A percentile compares a stretch with the other conserved stretches of the same genome.
Evolutionary conservation across 2,113 vertebrate species (phyloP).

Genomic region (Tetrax tetrax): DNA sequence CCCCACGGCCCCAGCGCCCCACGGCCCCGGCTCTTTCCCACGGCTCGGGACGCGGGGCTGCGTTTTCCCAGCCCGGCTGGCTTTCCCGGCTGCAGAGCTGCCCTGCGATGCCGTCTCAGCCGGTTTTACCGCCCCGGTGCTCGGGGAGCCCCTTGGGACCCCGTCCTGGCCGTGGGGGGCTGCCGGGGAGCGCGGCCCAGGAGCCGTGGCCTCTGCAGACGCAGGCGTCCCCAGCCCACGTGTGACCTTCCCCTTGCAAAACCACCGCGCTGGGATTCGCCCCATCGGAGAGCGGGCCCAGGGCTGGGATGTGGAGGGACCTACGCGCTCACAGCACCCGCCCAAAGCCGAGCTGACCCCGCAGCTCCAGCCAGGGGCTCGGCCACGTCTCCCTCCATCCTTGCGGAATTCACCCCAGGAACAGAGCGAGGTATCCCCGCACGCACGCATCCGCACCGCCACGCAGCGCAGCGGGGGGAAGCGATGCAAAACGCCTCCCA

Average conservation of each 20-base stretch:
- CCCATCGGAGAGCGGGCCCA: not conserved
- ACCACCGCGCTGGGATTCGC: not conserved
- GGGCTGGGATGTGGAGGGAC: not conserved
- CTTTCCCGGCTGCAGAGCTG: not conserved
- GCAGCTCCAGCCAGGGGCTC: not conserved
- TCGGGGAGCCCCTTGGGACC: not conserved
- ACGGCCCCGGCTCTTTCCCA: not conserved
- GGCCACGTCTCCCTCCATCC: not conserved
- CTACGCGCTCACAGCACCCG: not conserved
- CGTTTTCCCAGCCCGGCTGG: not conserved
- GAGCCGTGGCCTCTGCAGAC: not conserved
- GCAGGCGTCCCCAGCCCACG: not conserved
- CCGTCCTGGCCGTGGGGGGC: rapidly evolving
- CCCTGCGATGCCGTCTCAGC: not conserved
- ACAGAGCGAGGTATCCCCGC: not conserved
- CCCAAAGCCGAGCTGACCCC: not conserved
- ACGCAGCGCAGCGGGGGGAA: too few species aligned
- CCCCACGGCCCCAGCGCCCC: not conserved
- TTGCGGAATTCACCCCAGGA: not conserved
- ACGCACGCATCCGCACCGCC: not conserved
- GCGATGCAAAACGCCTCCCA: not conserved
- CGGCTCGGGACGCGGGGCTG: not conserved
- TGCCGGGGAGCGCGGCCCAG: rapidly evolving
- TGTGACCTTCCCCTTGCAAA: not conserved
- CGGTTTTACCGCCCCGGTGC: not conserved